A percentile compares a stretch with the other conserved stretches of the same genome.
These are phyloP conservation scores for Nematolebias whitei DNA, from an alignment of 2,113 vertebrate species.

Conservation along the genomic window DNA sequence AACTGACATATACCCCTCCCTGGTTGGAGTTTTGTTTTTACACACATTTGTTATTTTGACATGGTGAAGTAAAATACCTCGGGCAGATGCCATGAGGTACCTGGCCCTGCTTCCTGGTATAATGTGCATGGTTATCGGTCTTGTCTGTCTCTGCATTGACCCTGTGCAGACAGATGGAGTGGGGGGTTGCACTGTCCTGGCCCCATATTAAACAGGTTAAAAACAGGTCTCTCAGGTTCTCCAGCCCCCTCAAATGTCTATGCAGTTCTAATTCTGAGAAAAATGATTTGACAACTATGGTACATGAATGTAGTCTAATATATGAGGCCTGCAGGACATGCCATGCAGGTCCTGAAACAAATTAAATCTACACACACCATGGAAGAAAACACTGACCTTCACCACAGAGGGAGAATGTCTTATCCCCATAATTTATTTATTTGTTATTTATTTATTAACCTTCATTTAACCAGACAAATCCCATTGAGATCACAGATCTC, in stretches of 20 bases:
- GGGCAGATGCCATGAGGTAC: slow-evolving; percentile 6
- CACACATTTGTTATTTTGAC: slow-evolving; percentile 19
- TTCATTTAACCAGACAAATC: no score
- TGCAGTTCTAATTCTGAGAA: slow-evolving; percentile 45
- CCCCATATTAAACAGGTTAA: no score
- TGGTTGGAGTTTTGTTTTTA: slow-evolving; percentile 27
- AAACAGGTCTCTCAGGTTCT: no score
- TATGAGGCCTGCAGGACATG: no score
- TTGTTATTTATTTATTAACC: no score
- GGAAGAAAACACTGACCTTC: slow-evolving; percentile 61
- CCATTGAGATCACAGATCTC: no score
- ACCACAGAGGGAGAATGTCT: slow-evolving; percentile 48
- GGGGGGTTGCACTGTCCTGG: no score
- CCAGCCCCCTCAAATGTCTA: slow-evolving; percentile 15
- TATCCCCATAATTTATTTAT: slow-evolving; percentile 67
- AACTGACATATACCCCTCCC: slow-evolving; percentile 16
- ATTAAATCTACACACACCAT: slow-evolving; percentile 57
- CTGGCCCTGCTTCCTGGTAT: neutral
- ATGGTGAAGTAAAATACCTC: slow-evolving; percentile 25
- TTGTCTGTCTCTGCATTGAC: neutral
- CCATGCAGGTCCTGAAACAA: slow-evolving; percentile 56
- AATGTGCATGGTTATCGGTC: neutral
- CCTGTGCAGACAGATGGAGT: neutral
- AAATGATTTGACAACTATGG: slow-evolving; percentile 52
- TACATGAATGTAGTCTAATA: no score